phyloP scores from a whole-genome alignment of 2,113 vertebrate genomes.

The Sander lucioperca region DNA sequence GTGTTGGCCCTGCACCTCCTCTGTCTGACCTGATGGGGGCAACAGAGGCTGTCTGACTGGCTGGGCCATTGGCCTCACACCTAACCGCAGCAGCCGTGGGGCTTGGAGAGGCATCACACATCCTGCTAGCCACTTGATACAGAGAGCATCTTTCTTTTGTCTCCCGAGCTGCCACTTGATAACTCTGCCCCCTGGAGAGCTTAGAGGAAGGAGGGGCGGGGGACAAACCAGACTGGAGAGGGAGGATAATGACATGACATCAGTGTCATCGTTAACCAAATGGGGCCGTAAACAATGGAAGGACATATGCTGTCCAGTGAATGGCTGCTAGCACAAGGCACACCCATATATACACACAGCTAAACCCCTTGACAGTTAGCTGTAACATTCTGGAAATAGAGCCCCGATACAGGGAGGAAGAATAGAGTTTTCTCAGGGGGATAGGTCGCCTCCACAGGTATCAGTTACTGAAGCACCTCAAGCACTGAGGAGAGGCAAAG shows the following conservation, averaged over 20 bases:
- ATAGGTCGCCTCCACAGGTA: conserved; percentile 54
- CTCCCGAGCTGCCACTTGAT: conserved; percentile 71
- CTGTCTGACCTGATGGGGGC: conserved; percentile 74
- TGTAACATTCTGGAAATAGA: conserved; percentile 69
- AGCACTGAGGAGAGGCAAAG: conserved; percentile 46
- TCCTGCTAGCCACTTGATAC: conserved; percentile 60
- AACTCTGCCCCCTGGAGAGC: conserved; percentile 66
- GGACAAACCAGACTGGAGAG: conserved; percentile 35
- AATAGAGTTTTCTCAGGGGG: conserved; percentile 63
- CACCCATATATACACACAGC: conserved; percentile 64
- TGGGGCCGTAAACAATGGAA: conserved; percentile 75
- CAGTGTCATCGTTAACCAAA: conserved; percentile 79
- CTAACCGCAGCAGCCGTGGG: conserved; percentile 46
- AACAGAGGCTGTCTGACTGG: conserved; percentile 74
- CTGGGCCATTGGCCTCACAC: conserved; percentile 13
- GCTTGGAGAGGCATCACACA: conserved; percentile 53
- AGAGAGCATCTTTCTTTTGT: conserved; percentile 69
- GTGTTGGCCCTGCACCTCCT: conserved; percentile 48
- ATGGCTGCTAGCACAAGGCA: conserved; percentile 70
- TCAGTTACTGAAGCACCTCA: conserved; percentile 74
- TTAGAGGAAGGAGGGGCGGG: conserved; percentile 29
- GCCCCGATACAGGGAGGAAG: conserved; percentile 58
- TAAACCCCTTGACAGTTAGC: conserved; percentile 60
- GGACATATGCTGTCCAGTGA: conserved; percentile 75
- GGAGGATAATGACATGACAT: conserved; percentile 77